Percentiles rank a stretch among this genome's conserved stretches.
Evolutionary conservation across 2,888 invertebrate genomes (phyloP).

Genomic region (Tenthredo scrophulariae): DNA sequence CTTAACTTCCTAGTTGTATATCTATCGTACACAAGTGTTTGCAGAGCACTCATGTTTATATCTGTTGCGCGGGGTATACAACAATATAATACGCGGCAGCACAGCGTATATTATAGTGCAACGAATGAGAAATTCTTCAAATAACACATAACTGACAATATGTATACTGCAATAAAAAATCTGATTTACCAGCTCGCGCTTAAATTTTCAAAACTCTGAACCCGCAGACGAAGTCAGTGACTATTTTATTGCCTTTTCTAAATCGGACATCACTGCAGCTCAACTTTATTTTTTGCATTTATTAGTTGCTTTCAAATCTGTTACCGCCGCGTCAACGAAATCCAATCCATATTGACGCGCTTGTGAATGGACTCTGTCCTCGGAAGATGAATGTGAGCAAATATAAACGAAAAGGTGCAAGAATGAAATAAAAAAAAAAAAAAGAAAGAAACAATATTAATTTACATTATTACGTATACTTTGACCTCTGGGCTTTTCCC

Average conservation of each 20-base stretch:
- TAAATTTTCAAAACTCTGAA: neutral
- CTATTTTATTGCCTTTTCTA: slow-evolving; percentile 7
- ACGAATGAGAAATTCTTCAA: too few relatives aligned
- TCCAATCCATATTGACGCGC: neutral
- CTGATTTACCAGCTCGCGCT: neutral
- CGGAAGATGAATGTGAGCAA: neutral
- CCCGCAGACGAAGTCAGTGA: slow-evolving; percentile 4
- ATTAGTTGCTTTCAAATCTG: neutral
- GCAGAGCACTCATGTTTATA: neutral
- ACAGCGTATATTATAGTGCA: too few relatives aligned
- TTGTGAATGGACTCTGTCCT: neutral
- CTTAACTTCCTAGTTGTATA: neutral
- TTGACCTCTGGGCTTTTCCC: too few relatives aligned
- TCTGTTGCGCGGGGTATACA: neutral
- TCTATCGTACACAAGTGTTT: neutral
- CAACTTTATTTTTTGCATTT: neutral
- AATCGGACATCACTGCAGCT: neutral
- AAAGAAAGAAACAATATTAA: neutral
- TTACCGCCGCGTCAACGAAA: neutral
- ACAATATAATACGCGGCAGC: neutral
- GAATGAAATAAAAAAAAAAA: neutral
- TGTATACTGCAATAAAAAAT: too few relatives aligned
- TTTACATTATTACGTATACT: too few relatives aligned
- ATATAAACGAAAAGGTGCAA: neutral
- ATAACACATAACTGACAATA: too few relatives aligned